Evolutionary conservation across 2,113 vertebrate species (phyloP).

Genomic region (Panthera leo): DNA sequence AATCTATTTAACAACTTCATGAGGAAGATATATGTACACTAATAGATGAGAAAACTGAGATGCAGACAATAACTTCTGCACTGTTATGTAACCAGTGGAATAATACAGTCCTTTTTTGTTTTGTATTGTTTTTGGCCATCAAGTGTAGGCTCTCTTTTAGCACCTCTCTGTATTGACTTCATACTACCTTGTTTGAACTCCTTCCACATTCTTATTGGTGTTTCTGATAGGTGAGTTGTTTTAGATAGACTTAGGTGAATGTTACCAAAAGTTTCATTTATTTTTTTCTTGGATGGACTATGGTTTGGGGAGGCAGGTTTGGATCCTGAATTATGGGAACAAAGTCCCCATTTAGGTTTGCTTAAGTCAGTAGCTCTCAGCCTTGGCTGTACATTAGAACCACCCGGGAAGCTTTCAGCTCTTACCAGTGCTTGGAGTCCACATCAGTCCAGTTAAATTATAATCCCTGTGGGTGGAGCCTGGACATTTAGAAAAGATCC

Average conservation of each 20-base stretch:
- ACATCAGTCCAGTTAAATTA: conserved; percentile 14
- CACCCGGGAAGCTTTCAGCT: neutral
- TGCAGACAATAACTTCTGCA: neutral
- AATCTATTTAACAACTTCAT: neutral
- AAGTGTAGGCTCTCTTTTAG: neutral
- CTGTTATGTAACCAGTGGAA: neutral
- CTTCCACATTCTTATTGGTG: neutral
- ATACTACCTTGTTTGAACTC: neutral
- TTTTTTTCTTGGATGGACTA: neutral
- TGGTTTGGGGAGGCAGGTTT: neutral
- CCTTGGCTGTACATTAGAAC: neutral
- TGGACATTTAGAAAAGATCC: neutral
- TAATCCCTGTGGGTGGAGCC: neutral
- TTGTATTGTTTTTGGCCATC: neutral
- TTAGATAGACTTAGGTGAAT: conserved; percentile 6
- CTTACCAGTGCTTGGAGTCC: neutral
- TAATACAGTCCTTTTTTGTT: neutral
- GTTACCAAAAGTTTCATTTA: neutral
- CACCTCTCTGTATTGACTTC: neutral
- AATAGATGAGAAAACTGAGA: conserved; percentile 14
- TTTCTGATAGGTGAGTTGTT: neutral
- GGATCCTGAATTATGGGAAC: neutral
- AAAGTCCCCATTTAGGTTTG: neutral
- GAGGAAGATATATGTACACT: neutral
- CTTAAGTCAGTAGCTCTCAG: neutral